A percentile compares a stretch with the other conserved stretches of the same genome.
Conservation (phyloP, 2,113 vertebrate species). For the Ariopsis seemanni region DNA sequence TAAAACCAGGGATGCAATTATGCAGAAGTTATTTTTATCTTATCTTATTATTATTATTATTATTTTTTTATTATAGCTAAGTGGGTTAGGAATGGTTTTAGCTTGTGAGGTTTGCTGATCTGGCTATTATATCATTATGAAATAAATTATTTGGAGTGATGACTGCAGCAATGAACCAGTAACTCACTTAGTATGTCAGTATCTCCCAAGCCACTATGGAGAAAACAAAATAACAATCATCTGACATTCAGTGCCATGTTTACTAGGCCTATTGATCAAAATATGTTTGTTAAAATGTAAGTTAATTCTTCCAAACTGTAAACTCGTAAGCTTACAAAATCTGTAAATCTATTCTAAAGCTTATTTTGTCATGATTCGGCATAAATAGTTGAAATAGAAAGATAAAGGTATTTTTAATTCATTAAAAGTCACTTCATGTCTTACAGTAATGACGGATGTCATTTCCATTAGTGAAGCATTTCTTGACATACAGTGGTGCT, state of each 20-base stretch:
- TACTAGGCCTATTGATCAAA: background rate
- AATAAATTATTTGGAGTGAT: background rate
- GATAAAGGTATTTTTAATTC: background rate
- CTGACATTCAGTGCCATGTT: background rate
- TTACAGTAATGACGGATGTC: too few relatives aligned
- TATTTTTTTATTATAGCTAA: background rate
- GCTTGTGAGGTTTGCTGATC: background rate
- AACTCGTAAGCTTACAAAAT: background rate
- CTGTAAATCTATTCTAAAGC: background rate
- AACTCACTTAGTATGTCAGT: background rate
- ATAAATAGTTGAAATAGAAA: background rate
- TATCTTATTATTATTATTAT: background rate
- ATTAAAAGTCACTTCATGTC: too few relatives aligned
- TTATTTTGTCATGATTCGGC: background rate
- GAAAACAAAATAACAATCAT: background rate
- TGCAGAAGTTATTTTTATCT: background rate
- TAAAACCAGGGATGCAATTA: background rate
- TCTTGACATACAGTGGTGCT: too few relatives aligned
- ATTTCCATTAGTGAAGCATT: too few relatives aligned
- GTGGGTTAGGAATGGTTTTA: background rate
- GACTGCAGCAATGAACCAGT: background rate
- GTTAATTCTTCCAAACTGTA: background rate
- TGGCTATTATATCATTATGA: background rate
- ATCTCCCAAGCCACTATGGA: background rate
- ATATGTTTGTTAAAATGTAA: background rate